Conservation (phyloP, 30 jellyfish, hydroid and myxozoan genomes). For the Hydra vulgaris region DNA sequence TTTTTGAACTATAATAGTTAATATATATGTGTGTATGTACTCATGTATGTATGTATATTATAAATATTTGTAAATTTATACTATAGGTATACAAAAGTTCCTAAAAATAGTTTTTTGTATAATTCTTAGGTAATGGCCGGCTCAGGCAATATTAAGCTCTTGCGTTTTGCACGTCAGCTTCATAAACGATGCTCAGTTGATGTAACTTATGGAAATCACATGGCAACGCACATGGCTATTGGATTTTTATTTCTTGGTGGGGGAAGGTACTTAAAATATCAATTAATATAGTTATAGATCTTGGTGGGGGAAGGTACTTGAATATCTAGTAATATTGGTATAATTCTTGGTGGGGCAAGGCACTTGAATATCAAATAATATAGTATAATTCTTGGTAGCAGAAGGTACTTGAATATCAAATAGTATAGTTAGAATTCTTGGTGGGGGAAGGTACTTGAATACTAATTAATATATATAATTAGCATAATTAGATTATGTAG, state of each 20-base stretch:
- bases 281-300: too few species aligned
- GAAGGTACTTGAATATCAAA: not conserved
- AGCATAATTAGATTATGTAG: too few species aligned
- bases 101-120: not conserved
- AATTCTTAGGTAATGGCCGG: conserved; percentile 84
- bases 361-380: not conserved
- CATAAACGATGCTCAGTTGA: conserved; percentile 57
- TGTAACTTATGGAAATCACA: conserved; percentile 66
- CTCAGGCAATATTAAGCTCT: conserved; percentile 65
- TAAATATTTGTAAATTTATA: too few species aligned
- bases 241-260: conserved; percentile 93
- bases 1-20: too few species aligned
- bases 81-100: too few species aligned
- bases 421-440: too few species aligned
- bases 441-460: too few species aligned
- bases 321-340: too few species aligned
- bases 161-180: conserved; percentile 77
- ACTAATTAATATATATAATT: too few species aligned
- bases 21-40: too few species aligned
- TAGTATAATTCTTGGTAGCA: not conserved
- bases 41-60: too few species aligned
- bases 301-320: not conserved
- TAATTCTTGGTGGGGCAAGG: conserved; percentile 10
- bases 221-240: conserved; percentile 91
- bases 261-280: too few species aligned